Conservation (phyloP, 1,140 invertebrate genomes). For the Glomeris maerens region DNA sequence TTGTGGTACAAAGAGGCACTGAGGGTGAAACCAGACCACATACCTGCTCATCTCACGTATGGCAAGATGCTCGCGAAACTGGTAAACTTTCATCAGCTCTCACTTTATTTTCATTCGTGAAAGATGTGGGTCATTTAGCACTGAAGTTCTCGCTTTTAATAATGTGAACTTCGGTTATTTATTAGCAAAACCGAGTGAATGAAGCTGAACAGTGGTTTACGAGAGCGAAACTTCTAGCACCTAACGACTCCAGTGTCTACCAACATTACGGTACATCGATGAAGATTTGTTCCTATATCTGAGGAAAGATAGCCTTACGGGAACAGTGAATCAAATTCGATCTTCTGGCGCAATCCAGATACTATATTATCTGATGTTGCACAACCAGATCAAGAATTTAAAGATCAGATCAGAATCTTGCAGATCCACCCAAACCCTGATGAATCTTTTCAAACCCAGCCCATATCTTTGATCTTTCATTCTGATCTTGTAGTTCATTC, state of each 20-base stretch:
- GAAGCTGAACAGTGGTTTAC: conserved; percentile 84
- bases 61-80: conserved; percentile 77
- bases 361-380: too few species aligned
- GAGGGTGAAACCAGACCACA: conserved; percentile 63
- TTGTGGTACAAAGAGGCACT: conserved; percentile 67
- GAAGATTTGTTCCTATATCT: not conserved
- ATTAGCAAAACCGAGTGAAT: conserved; percentile 55
- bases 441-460: too few species aligned
- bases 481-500: too few species aligned
- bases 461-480: too few species aligned
- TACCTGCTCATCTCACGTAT: conserved; percentile 77
- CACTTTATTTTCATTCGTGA: not conserved
- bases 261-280: conserved; percentile 58
- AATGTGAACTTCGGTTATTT: conserved; percentile 15
- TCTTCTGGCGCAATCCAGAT: too few species aligned
- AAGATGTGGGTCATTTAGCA: not conserved
- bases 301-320: too few species aligned
- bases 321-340: too few species aligned
- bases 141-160: not conserved
- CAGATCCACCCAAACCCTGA: too few species aligned
- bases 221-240: conserved; percentile 63
- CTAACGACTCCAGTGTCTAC: conserved; percentile 63
- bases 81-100: conserved; percentile 43
- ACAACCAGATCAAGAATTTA: too few species aligned
- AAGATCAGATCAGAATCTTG: too few species aligned